phyloP scores from a whole-genome alignment of 2,113 vertebrate genomes.

The Etheostoma cragini region DNA sequence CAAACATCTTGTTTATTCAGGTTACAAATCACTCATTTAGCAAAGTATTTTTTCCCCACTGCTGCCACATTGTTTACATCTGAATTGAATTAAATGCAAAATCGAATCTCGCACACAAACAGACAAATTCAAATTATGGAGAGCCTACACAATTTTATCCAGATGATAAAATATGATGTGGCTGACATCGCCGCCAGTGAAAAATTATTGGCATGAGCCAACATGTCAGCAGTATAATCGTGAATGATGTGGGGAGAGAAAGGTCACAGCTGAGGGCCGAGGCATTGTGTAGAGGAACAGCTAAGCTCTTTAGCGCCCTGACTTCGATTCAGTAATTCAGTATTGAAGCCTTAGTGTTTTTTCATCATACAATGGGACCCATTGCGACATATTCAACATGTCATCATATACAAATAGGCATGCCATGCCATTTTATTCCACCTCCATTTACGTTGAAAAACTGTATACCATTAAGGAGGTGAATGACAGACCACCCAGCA shows the following conservation, averaged over 20 bases:
- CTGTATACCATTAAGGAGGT: slow-evolving; percentile 18
- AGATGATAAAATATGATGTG: slow-evolving; percentile 81
- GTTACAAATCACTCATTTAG: slow-evolving; percentile 45
- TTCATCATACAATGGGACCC: slow-evolving; percentile 32
- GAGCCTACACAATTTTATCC: slow-evolving; percentile 75
- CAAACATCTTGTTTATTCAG: slow-evolving; percentile 26
- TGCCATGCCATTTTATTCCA: slow-evolving; percentile 18
- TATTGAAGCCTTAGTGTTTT: slow-evolving; percentile 50
- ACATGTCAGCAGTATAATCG: slow-evolving; percentile 77
- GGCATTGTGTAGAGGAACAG: slow-evolving; percentile 73
- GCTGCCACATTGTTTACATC: slow-evolving; percentile 58
- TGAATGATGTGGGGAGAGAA: slow-evolving; percentile 79
- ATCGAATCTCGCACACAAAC: slow-evolving; percentile 72
- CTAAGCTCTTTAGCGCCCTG: slow-evolving; percentile 74
- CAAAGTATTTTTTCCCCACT: slow-evolving; percentile 25
- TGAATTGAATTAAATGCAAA: slow-evolving; percentile 68
- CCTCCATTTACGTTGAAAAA: slow-evolving; percentile 38
- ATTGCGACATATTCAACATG: slow-evolving; percentile 24
- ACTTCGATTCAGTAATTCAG: slow-evolving; percentile 70
- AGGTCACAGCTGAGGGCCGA: slow-evolving; percentile 81
- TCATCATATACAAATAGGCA: slow-evolving; percentile 33
- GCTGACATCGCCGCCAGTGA: slow-evolving; percentile 77
- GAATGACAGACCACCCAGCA: slow-evolving; percentile 40
- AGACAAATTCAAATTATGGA: slow-evolving; percentile 72
- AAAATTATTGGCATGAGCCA: slow-evolving; percentile 81